phyloP scores from a whole-genome alignment of 2,888 invertebrate genomes.

The Cryptus armator region DNA sequence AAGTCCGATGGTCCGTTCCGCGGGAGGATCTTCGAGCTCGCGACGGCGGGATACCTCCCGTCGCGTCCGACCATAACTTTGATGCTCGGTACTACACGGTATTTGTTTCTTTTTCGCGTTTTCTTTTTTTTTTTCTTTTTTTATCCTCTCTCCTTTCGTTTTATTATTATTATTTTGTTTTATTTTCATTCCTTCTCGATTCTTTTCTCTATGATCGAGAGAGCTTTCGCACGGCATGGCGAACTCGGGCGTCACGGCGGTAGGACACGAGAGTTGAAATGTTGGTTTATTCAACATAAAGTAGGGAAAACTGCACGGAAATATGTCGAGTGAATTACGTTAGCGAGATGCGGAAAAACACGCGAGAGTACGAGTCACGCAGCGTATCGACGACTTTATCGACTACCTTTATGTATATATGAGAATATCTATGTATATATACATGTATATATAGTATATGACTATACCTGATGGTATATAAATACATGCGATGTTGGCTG shows the following conservation, averaged over 20 bases:
- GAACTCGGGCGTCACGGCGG: constrained; percentile 6
- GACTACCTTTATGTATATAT: constrained; percentile 7
- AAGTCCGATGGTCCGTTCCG: constrained; percentile 51
- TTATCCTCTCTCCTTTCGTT: background rate
- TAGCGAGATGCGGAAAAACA: constrained; percentile 54
- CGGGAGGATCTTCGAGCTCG: constrained; percentile 39
- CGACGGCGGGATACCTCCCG: constrained; percentile 24
- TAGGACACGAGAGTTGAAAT: constrained; percentile 34
- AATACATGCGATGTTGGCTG: constrained; percentile 1
- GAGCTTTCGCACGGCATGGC: constrained; percentile 23
- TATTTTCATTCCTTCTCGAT: constrained; percentile 10
- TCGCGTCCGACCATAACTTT: constrained; percentile 43
- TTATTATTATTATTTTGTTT: background rate
- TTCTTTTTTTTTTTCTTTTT: background rate
- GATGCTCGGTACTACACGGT: background rate
- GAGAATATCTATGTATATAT: background rate
- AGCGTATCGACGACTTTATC: constrained; percentile 47
- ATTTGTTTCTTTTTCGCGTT: too few species aligned
- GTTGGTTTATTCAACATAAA: constrained; percentile 54
- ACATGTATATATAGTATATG: constrained; percentile 4
- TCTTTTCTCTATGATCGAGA: constrained; percentile 44
- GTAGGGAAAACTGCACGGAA: constrained; percentile 30
- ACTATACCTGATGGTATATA: background rate
- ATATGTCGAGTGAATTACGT: constrained; percentile 58
- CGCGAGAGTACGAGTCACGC: constrained; percentile 48